Base-by-base conservation (phyloP, 2,113 vertebrate genomes). In the Boulengerochromis microlepis region DNA sequence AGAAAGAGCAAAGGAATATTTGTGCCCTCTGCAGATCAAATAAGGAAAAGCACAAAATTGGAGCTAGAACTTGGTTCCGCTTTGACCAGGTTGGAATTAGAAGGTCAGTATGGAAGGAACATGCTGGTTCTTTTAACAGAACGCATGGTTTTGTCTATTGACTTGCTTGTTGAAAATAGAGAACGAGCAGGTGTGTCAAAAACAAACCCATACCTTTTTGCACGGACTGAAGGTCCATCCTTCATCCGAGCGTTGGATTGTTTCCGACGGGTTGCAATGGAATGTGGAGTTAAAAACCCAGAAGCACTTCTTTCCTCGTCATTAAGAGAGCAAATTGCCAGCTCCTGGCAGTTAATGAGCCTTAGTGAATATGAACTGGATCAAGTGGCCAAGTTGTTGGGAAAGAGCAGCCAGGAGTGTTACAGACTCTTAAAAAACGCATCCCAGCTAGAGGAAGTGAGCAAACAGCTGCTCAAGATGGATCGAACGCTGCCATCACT, bases 321-420 rank as follows among this genome's bases (percentile, higher is more conserved):
- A 10, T 56, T 95, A 81, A 93, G 95, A 90, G 94, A 95, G 66
- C 94, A 95, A 71, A 92, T 96, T 31, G 94, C 94, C 74, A 83
- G 87, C 69, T 95, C 91, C 88, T 96, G 95, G 94, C 95, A 96
- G 84, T 87, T 96, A 11, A 89, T 96, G 93, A 95, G 93, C 84
- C 93, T 96, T 8, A 80, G 35, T 82, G 91, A 94, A 45, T 9
- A 8, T 3, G 93, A 95, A 71, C 50, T 95, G 78, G 89, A 93
- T 81, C 83, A 89, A 86, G 91, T 96, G 38, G 91, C 94, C 31
- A 89, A 83, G 26, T 38, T 96, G 26, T 31, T 95, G 19, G 90
- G 81, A 74, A 69, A 29, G 31, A 90, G 53, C 82, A 92, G 45
- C n/a, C 64, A 94, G 84, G 95, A 95, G 19, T 93, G 82, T 87